phyloP scores from a whole-genome alignment of 2,888 invertebrate species.

The Apocheima hispidaria region DNA sequence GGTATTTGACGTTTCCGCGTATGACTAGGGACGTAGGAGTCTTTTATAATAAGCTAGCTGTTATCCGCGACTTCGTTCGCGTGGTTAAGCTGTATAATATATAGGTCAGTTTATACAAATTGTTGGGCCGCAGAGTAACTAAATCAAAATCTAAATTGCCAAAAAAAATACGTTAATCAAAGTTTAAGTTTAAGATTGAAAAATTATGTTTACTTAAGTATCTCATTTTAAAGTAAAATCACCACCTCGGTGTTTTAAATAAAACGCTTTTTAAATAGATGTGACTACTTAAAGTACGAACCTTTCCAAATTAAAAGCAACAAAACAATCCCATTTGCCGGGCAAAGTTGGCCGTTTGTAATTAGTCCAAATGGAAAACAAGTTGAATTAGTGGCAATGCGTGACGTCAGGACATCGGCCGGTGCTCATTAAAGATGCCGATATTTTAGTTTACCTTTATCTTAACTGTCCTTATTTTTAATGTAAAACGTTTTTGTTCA shows the following conservation, averaged over 20 bases:
- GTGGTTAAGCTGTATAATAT: too few relatives aligned
- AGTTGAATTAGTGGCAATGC: slow-evolving; percentile 45
- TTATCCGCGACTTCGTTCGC: too few relatives aligned
- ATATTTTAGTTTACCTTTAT: background rate
- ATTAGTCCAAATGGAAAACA: slow-evolving; percentile 49
- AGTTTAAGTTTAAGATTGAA: too few relatives aligned
- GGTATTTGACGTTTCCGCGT: background rate
- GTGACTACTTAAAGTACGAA: slow-evolving; percentile 32
- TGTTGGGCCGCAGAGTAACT: too few relatives aligned
- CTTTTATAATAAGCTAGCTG: too few relatives aligned
- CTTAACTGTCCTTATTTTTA: background rate
- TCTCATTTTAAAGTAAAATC: background rate
- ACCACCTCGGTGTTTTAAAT: background rate
- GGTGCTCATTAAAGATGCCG: slow-evolving; percentile 5
- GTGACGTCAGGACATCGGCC: slow-evolving; percentile 41
- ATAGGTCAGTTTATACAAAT: too few relatives aligned
- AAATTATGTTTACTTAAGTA: background rate
- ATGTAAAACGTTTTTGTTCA: too few relatives aligned
- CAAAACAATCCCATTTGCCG: slow-evolving; percentile 42
- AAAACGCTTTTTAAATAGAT: slow-evolving; percentile 26
- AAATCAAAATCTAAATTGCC: too few relatives aligned
- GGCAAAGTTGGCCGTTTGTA: slow-evolving; percentile 44
- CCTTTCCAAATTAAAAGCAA: slow-evolving; percentile 45
- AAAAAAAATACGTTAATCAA: too few relatives aligned
- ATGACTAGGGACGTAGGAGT: background rate